Evolutionary conservation across 2,888 invertebrate species (phyloP), one percentile per base, ranked within the genome.

Genomic region (Clostera curtula): DNA sequence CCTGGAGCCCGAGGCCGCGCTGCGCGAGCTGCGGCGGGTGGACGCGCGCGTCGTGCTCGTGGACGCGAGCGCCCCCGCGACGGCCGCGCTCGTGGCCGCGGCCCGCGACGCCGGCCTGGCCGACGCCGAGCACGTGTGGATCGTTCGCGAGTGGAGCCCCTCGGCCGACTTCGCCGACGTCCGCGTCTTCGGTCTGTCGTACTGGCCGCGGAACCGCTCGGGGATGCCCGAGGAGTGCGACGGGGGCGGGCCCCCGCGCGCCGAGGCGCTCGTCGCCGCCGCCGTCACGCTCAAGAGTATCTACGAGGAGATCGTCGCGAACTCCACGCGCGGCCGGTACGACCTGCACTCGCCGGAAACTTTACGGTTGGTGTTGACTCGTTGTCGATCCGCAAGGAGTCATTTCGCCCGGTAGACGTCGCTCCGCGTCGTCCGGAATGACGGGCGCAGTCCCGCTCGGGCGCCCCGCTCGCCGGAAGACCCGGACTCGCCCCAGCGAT

Each of bases 121-220:
- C 5, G 30, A 3, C 0, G 16, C 25, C 0, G 44, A 54, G 2
- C 56, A 46, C 32, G 54, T 45, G 25, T 75, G 74, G 72, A 36
- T 72, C 26, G 43, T 61, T 14, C 60, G 63, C 29, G 71, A 65
- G 35, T 60, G 59, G 67, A 39, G 29, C 14, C 13, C 36, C 23
- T 10, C 22, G 10, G 28, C 20, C n/a, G 21, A 25, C 24, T 6
- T 16, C 25, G 4, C 9, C n/a, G 2, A n/a, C 16, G 8, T 48
- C 28, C 14, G 18, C 2, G 46, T 52, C 27, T 41, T 48, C 15
- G 48, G 51, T 2, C 29, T 68, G 6, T 51, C 56, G n/a, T 37
- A 47, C 22, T 43, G 42, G 43, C 36, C 38, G 28, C 43, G 47
- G 11, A 45, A 40, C 3, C 14, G 5, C 6, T 0, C 4, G 1